Percentiles rank a stretch among this genome's conserved stretches.
These are phyloP conservation scores for Coendou prehensilis DNA, from an alignment of 2,797 vertebrate species.

Conservation along the genomic window DNA sequence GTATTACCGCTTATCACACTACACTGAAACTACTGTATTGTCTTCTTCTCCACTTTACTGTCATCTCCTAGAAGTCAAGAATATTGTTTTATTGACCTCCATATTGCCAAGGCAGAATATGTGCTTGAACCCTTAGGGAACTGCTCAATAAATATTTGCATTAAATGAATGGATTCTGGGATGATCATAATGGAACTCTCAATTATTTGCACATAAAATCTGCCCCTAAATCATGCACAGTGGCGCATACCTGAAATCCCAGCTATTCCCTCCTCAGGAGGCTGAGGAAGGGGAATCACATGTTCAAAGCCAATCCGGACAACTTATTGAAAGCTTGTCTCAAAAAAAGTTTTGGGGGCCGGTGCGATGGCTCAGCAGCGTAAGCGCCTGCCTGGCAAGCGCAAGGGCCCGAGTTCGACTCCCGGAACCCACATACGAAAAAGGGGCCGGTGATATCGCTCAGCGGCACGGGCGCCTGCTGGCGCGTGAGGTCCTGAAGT, in stretches of 20 bases:
- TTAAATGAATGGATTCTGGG: background rate
- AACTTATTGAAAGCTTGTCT: too few species aligned
- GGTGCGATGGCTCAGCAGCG: too few species aligned
- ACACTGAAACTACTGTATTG: background rate
- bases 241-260: background rate
- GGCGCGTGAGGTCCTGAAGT: too few species aligned
- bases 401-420: too few species aligned
- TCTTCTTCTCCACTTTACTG: background rate
- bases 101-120: background rate
- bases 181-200: background rate
- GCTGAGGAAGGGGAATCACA: background rate
- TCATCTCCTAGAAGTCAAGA: background rate
- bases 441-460: too few species aligned
- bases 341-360: too few species aligned
- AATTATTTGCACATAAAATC: background rate
- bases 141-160: background rate
- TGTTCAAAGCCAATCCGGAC: too few species aligned
- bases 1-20: background rate
- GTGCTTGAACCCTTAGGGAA: background rate
- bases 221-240: background rate
- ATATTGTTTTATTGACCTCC: constrained; percentile 4
- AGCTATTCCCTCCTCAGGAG: background rate
- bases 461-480: too few species aligned
- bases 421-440: too few species aligned
- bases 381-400: too few species aligned